Base-by-base conservation (phyloP, 2,888 invertebrate species). In the Balanococcus diminutus region DNA sequence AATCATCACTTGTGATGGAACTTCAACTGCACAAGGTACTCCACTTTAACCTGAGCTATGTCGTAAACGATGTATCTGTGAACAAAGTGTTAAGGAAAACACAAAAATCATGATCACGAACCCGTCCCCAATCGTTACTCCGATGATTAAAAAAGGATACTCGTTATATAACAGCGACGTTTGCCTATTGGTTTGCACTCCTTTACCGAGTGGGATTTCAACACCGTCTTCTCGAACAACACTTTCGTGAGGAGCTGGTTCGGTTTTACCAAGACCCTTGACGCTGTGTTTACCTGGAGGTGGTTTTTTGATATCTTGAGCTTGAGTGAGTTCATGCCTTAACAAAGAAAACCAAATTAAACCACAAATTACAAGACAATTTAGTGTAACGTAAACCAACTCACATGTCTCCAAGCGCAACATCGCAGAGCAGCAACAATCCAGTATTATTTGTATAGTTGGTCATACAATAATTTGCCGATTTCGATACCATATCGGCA, bases 401-500 rank as follows among this genome's bases (percentile, higher is more conserved):
- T 92, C 91, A 95, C 96, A 95, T 97, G 87, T 96, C 94, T 72
- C 99, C 99, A 2, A 99, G 92, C 0, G 99, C 98, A 3, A 97
- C 98, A 89, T 99, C 99, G 89, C 98, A 98, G 0, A 99, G 92
- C 89, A 99, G 89, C 91, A 99, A 89, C 61, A 98, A 90, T 36
- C 98, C 99, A n/a, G 93, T 93, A 0, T 94, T 92, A 89, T 93
- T 94, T 28, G 89, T 89, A 14, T 91, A 91, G 88, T 91, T 93
- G 1, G 98, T 95, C 89, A 93, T 93, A 91, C 98, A 99, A 90
- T 98, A 99, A 91, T 98, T 98, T 9, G 98, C 98, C 0, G 98
- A 98, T 90, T 99, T 99, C 8, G 97, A 96, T 1, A 98, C 98
- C 98, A 98, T 98, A 90, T 99, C 99, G 11, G 98, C 98, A 91